Percentiles rank a stretch among this genome's conserved stretches.
Conservation (phyloP, 2,888 invertebrate genomes). For the Chironomus tentans region DNA sequence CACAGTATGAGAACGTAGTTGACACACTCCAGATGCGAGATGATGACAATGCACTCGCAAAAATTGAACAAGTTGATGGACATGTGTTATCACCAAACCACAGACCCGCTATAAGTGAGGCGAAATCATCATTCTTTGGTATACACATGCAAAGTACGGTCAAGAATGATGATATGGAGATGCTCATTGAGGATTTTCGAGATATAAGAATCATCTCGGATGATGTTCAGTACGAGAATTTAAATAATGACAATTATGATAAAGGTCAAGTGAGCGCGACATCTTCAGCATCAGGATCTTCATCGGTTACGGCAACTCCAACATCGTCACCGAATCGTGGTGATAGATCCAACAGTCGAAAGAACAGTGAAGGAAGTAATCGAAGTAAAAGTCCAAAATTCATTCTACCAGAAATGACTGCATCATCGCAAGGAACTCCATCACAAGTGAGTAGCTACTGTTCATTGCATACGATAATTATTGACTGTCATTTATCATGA, state of each 20-base stretch:
- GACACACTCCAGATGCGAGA: slow-evolving; percentile 31
- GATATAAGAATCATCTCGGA: not conserved
- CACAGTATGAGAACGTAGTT: slow-evolving; percentile 29
- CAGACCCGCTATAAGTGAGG: slow-evolving; percentile 38
- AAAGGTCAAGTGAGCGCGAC: slow-evolving; percentile 11
- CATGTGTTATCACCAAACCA: not conserved
- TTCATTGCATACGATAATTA: too few species aligned
- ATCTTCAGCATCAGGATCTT: slow-evolving; percentile 9
- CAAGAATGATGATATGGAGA: not conserved
- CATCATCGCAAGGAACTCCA: not conserved
- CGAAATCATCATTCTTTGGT: slow-evolving; percentile 42
- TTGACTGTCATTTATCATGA: too few species aligned
- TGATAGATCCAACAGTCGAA: slow-evolving; percentile 4
- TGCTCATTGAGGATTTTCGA: not conserved
- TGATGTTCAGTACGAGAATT: not conserved
- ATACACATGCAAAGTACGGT: not conserved
- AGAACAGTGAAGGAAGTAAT: slow-evolving; percentile 9
- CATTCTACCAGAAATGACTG: slow-evolving; percentile 3
- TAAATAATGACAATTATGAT: not conserved
- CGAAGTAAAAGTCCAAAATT: slow-evolving; percentile 22
- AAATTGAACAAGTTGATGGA: not conserved
- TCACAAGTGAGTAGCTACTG: slow-evolving; percentile 9
- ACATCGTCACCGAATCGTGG: not conserved
- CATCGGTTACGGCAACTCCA: slow-evolving; percentile 7
- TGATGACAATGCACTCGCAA: not conserved